Base-by-base conservation (phyloP, 2,113 vertebrate genomes). In the Accipiter cooperii region DNA sequence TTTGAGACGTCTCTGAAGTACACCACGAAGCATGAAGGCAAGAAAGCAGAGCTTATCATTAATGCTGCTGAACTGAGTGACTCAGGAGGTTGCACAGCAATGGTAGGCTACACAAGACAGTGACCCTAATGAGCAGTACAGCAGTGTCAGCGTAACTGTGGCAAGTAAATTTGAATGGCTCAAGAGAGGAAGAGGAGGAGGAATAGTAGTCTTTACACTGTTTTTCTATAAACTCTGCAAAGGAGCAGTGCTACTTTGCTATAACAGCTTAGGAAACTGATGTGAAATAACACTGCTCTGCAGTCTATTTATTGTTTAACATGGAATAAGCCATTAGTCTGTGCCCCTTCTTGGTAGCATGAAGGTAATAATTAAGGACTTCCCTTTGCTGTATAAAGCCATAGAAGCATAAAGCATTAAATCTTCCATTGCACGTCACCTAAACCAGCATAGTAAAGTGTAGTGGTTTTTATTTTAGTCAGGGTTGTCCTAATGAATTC, bases 11-110 rank as follows among this genome's bases (percentile, higher is more conserved):
- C 97, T 79, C 75, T 63, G 16, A 95, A 96, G 89, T 97, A 96
- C 81, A 96, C 78, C 87, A 97, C 94, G 84, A 95, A 42, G 66
- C 91, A 71, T 1, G 96, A 98, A 91, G 96, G 97, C 54, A 97
- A 97, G 91, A 95, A 90, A 71, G 97, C 96, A 16, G 98, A 98
- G 93, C 31, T 98, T 34, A 90, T 96, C 76, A 51, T 96, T 7
- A 96, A 97, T 63, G 98, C 98, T 90, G 96, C 98, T 29, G 97
- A 97, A 60, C 93, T 96, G 93, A 96, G 90, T 6, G 98, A 97
- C 21, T 70, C 79, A 12, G 96, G 97, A 60, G 89, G 96, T 51
- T 95, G 97, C 95, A 92, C 96, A 8, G 79, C 90, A 5, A 80
- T 97, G 68, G 3, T 11, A 46, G 49, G 97, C 97, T 88, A 90